Conservation (phyloP, 2,797 vertebrate species). For the Pelochelys cantorii region DNA sequence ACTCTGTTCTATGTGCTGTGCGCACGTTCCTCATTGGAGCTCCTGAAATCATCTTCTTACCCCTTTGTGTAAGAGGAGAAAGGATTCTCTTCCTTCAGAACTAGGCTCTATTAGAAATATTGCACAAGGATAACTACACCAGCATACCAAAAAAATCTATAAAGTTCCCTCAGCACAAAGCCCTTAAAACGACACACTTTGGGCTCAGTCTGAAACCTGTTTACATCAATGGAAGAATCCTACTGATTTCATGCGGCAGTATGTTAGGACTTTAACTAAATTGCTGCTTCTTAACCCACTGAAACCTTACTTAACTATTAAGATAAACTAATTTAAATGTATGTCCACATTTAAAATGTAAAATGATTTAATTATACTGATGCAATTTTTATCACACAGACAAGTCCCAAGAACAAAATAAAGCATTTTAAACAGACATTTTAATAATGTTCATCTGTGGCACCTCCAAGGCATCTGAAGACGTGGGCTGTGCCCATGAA, state of each 20-base stretch:
- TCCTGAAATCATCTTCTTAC: background rate
- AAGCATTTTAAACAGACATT: background rate
- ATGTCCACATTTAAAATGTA: background rate
- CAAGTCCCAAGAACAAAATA: fast-evolving
- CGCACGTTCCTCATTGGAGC: background rate
- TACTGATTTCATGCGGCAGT: background rate
- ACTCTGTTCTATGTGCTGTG: background rate
- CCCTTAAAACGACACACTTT: background rate
- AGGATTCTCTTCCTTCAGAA: conserved; percentile 19
- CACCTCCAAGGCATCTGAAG: background rate
- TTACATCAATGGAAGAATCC: conserved; percentile 21
- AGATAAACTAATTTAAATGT: background rate
- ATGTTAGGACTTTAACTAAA: background rate
- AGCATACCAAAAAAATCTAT: conserved; percentile 26
- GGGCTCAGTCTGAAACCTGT: background rate
- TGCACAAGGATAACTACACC: conserved; percentile 31
- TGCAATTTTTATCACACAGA: background rate
- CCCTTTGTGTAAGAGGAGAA: background rate
- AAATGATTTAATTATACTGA: background rate
- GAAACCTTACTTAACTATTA: background rate
- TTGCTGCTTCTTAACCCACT: background rate
- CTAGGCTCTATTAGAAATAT: background rate
- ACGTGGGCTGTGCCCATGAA: no score
- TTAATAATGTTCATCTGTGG: background rate
- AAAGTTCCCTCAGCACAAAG: conserved; percentile 31